Conservation (phyloP, 2,797 vertebrate species). For the Lindbergichthys nudifrons region DNA sequence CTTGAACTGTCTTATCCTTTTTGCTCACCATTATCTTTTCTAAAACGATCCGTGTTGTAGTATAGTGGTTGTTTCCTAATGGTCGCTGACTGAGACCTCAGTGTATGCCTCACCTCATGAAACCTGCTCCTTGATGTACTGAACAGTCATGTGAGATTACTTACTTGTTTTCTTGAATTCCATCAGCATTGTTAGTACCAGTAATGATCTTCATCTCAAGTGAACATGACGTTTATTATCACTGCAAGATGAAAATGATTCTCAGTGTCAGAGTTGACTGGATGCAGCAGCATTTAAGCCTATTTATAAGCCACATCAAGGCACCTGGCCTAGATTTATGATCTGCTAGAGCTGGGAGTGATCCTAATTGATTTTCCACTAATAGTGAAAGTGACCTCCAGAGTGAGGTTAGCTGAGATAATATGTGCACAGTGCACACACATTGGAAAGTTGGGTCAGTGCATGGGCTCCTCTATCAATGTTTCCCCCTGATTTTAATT, state of each 20-base stretch:
- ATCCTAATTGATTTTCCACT: slow-evolving; percentile 29
- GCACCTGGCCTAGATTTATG: slow-evolving; percentile 1
- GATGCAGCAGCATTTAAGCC: slow-evolving; percentile 14
- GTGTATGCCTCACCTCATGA: slow-evolving; percentile 45
- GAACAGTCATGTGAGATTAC: slow-evolving; percentile 12
- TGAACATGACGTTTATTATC: slow-evolving; percentile 13
- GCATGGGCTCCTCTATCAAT: not conserved
- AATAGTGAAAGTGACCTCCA: slow-evolving; percentile 17
- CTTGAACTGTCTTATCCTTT: slow-evolving; percentile 71
- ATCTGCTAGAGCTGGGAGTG: slow-evolving; percentile 3
- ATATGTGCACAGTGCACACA: not conserved
- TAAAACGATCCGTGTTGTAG: slow-evolving; percentile 32
- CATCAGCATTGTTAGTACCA: not conserved
- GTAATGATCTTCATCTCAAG: slow-evolving; percentile 7
- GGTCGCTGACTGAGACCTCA: slow-evolving; percentile 19
- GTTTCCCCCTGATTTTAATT: slow-evolving; percentile 30
- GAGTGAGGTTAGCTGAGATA: slow-evolving; percentile 11
- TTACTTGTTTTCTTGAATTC: slow-evolving; percentile 7
- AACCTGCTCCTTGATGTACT: slow-evolving; percentile 45
- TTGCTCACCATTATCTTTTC: slow-evolving; percentile 44
- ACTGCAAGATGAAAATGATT: not conserved
- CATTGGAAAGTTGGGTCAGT: slow-evolving; percentile 19
- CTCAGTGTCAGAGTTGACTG: not conserved
- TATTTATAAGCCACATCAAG: slow-evolving; percentile 1
- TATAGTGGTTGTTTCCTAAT: slow-evolving; percentile 44